Conservation (phyloP, 2,113 vertebrate genomes). For the Indicator maculatus region DNA sequence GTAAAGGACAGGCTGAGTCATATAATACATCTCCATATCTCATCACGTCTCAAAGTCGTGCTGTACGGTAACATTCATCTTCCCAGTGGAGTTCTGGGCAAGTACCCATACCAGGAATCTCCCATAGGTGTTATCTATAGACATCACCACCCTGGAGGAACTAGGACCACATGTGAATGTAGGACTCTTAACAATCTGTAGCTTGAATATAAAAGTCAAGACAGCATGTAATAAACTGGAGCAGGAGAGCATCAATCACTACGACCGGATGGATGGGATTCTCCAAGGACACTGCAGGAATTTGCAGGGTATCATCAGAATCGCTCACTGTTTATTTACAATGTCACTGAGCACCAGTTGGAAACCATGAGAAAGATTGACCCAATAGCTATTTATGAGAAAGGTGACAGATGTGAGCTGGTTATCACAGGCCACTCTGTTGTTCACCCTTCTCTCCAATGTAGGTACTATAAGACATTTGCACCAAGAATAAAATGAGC, state of each 20-base stretch:
- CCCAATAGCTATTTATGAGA: conserved; percentile 52
- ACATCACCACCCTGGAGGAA: not conserved
- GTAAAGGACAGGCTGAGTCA: not conserved
- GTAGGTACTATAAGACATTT: conserved; percentile 7
- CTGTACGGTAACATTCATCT: not conserved
- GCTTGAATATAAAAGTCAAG: not conserved
- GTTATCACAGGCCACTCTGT: conserved; percentile 5
- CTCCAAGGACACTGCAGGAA: not conserved
- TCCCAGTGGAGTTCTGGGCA: not conserved
- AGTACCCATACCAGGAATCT: not conserved
- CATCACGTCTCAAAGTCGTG: not conserved
- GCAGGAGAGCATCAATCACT: not conserved
- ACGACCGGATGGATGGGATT: not conserved
- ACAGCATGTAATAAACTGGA: not conserved
- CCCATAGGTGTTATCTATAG: fast-evolving
- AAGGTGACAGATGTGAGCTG: conserved; percentile 42
- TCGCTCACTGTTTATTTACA: conserved; percentile 45
- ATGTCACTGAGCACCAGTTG: conserved; percentile 34
- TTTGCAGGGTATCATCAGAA: not conserved
- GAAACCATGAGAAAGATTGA: conserved; percentile 43
- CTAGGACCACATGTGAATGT: fast-evolving
- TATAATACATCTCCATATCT: not conserved
- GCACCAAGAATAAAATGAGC: conserved; percentile 8
- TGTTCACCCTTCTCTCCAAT: conserved; percentile 3
- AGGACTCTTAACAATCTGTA: not conserved